phyloP scores from a whole-genome alignment of 1,140 invertebrate genomes.

The Trissolcus basalis region DNA sequence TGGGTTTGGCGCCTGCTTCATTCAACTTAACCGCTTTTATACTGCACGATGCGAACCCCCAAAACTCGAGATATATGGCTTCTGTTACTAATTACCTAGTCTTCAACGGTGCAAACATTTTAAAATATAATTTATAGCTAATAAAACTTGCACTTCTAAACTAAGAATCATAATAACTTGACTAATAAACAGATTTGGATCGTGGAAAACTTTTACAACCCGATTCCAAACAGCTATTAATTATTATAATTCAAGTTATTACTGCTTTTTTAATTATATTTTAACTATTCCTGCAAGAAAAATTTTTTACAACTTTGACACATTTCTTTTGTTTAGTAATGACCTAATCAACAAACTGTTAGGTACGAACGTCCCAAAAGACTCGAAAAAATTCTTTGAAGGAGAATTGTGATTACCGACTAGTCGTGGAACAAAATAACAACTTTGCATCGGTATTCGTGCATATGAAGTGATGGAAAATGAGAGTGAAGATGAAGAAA shows the following conservation, averaged over 20 bases:
- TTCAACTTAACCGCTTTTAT: conserved; percentile 60
- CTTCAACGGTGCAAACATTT: conserved; percentile 16
- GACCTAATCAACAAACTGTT: too few species aligned
- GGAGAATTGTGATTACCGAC: conserved; percentile 54
- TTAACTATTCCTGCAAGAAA: too few species aligned
- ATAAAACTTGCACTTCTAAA: conserved; percentile 14
- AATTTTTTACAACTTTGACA: too few species aligned
- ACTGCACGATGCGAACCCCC: conserved; percentile 64
- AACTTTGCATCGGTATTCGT: conserved; percentile 50
- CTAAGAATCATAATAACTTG: background rate
- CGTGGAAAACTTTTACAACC: background rate
- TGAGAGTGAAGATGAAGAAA: conserved; percentile 20
- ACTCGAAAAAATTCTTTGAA: conserved; percentile 10
- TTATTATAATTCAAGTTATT: too few species aligned
- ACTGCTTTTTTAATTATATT: too few species aligned
- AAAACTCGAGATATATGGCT: conserved; percentile 67
- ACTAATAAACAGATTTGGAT: conserved; percentile 2
- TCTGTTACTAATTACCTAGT: conserved; percentile 71
- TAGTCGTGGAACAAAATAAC: conserved; percentile 38
- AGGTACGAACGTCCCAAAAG: background rate
- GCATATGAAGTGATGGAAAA: conserved; percentile 36
- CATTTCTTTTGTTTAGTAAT: too few species aligned
- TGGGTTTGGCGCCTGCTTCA: conserved; percentile 66
- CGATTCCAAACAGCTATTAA: too few species aligned
- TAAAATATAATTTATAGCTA: conserved; percentile 42